These are phyloP conservation scores for Xiphophorus maculatus DNA, from an alignment of 2,113 vertebrate species.

Conservation along the genomic window DNA sequence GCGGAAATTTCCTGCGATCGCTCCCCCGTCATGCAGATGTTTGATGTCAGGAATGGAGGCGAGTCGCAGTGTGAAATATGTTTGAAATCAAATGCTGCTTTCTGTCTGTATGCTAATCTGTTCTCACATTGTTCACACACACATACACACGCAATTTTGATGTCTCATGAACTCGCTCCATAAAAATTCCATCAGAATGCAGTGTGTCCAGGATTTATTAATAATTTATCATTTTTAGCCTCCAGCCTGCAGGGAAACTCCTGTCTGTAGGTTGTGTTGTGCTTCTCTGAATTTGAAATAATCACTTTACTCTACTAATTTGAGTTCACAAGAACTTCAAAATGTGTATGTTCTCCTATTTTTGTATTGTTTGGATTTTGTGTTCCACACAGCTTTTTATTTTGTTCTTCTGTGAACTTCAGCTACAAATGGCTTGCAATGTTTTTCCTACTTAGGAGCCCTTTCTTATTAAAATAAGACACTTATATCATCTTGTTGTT, in stretches of 20 bases:
- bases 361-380: not conserved
- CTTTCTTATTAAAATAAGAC: not conserved
- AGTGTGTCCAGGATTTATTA: conserved; percentile 45
- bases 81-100: conserved; percentile 36
- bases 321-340: not conserved
- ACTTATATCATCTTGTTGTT: not conserved
- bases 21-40: conserved; percentile 15
- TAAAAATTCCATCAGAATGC: conserved; percentile 26
- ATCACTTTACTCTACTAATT: not conserved
- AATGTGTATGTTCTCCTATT: not conserved
- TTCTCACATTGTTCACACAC: not conserved
- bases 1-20: conserved; percentile 9
- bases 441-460: not conserved
- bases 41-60: conserved; percentile 31
- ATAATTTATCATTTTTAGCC: conserved; percentile 49
- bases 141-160: conserved; percentile 2
- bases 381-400: not conserved
- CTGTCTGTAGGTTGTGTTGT: conserved; percentile 8
- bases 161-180: conserved; percentile 31
- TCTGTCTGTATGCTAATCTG: conserved; percentile 32
- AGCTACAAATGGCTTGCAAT: not conserved
- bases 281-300: not conserved
- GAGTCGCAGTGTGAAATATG: conserved; percentile 9
- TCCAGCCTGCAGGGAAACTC: conserved; percentile 42
- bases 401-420: not conserved